Evolutionary conservation across 2,113 vertebrate species (phyloP).

Genomic region (Parus major): DNA sequence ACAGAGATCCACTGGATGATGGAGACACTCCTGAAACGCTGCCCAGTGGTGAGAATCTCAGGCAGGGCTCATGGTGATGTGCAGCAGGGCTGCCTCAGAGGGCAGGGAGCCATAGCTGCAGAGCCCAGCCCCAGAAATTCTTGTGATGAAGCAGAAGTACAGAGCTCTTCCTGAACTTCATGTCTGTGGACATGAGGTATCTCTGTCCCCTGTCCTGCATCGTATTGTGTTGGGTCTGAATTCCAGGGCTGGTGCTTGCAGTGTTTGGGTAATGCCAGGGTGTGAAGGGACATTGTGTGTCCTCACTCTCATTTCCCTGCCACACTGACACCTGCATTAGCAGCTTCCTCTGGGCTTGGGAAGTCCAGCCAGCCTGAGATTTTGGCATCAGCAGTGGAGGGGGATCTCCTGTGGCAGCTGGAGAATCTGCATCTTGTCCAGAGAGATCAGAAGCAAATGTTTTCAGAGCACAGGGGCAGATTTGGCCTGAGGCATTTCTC

Average conservation of each 20-base stretch:
- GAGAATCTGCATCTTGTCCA: background rate
- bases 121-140: background rate
- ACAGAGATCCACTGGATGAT: background rate
- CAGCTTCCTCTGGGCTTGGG: background rate
- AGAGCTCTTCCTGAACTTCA: background rate
- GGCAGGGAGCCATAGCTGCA: background rate
- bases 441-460: background rate
- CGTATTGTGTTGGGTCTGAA: background rate
- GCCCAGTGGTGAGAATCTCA: background rate
- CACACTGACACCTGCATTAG: background rate
- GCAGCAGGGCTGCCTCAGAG: fast-evolving
- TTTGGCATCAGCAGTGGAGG: background rate
- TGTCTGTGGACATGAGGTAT: background rate
- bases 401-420: background rate
- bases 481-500: background rate
- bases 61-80: background rate
- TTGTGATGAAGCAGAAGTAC: background rate
- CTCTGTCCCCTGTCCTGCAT: background rate
- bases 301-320: background rate
- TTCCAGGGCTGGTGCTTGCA: background rate
- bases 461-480: background rate
- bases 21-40: background rate
- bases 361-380: background rate
- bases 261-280: background rate
- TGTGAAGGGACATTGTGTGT: background rate